phyloP scores from a whole-genome alignment of 2,113 vertebrate species.

The Aldabrachelys gigantea region DNA sequence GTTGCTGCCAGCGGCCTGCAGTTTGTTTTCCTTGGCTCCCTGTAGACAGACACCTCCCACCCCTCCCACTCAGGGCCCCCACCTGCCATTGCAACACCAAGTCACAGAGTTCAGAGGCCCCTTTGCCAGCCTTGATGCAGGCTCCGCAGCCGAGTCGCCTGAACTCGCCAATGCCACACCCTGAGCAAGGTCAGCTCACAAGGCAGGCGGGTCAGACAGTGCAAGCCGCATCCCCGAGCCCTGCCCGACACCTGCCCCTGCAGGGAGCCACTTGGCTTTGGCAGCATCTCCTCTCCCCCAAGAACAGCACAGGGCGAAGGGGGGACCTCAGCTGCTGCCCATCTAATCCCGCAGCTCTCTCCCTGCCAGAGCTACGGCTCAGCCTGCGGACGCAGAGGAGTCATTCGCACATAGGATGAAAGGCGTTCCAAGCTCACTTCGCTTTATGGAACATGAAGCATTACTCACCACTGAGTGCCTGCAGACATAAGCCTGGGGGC shows the following conservation, averaged over 20 bases:
- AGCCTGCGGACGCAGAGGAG: too few species aligned
- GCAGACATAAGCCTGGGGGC: too few species aligned
- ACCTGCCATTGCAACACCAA: not conserved
- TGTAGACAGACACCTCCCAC: not conserved
- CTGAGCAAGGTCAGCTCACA: not conserved
- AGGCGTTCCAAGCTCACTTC: not conserved
- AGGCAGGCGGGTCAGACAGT: not conserved
- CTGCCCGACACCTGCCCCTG: not conserved
- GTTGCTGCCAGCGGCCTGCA: not conserved
- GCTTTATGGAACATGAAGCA: not conserved
- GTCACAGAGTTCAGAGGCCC: not conserved
- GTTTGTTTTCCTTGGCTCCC: not conserved
- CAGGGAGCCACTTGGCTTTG: not conserved
- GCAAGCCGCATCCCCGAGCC: accelerated
- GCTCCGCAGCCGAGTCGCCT: too few species aligned
- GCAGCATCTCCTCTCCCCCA: not conserved
- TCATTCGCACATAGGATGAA: too few species aligned
- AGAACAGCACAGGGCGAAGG: too few species aligned
- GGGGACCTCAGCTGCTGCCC: too few species aligned
- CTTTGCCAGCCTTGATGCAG: too few species aligned
- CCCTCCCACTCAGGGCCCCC: not conserved
- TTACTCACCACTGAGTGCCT: not conserved
- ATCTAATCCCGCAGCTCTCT: too few species aligned
- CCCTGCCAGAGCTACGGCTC: too few species aligned
- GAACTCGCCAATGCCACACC: too few species aligned